phyloP scores from a whole-genome alignment of 2,888 invertebrate species.

The Drosophila infuscata region DNA sequence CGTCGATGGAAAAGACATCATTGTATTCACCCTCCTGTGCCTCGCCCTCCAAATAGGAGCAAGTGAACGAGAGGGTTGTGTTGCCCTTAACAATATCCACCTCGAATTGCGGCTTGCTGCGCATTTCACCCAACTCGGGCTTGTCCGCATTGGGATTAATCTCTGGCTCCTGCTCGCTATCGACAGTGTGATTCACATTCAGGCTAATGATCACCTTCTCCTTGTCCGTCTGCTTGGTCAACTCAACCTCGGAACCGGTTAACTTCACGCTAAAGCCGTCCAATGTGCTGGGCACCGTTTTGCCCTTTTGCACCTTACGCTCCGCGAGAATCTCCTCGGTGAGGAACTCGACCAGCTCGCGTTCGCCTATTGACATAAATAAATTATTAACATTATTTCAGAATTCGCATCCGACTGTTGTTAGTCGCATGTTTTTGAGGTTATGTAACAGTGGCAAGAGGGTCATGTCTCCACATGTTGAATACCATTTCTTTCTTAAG shows the following conservation, averaged over 20 bases:
- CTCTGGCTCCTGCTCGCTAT: constrained; percentile 91
- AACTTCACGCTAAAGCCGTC: constrained; percentile 93
- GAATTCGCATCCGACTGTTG: constrained; percentile 28
- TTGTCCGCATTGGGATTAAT: constrained; percentile 88
- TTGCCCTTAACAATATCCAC: constrained; percentile 93
- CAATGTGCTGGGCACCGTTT: constrained; percentile 90
- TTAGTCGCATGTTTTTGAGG: constrained; percentile 65
- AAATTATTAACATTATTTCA: constrained; percentile 25
- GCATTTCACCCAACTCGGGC: constrained; percentile 92
- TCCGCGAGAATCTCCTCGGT: constrained; percentile 97
- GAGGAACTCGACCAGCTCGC: constrained; percentile 95
- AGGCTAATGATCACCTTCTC: constrained; percentile 92
- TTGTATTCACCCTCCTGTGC: constrained; percentile 91
- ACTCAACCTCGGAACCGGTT: constrained; percentile 93
- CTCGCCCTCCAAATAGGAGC: constrained; percentile 90
- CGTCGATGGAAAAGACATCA: constrained; percentile 97
- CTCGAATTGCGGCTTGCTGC: constrained; percentile 96
- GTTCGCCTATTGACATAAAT: constrained; percentile 88
- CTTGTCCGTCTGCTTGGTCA: constrained; percentile 90
- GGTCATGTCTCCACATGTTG: constrained; percentile 3
- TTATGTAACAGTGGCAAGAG: constrained; percentile 73
- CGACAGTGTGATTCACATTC: constrained; percentile 98
- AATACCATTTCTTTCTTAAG: neutral
- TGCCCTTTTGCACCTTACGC: constrained; percentile 92
- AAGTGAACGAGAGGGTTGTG: constrained; percentile 93